These are phyloP conservation scores for Diarsia brunnea DNA, from an alignment of 2,888 invertebrate species.

Conservation along the genomic window DNA sequence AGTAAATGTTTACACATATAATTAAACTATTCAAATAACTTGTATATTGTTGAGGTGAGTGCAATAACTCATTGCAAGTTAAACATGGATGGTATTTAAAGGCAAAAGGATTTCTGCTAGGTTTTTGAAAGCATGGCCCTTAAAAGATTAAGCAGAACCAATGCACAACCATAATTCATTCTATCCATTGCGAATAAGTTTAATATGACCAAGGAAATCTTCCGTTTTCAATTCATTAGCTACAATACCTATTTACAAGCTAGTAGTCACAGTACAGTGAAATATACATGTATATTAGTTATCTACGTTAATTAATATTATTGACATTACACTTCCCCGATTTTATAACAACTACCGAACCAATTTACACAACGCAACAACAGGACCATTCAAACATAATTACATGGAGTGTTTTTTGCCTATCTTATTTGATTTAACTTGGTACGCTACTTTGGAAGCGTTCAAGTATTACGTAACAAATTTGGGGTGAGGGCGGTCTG, in stretches of 20 bases:
- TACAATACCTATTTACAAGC: constrained; percentile 4
- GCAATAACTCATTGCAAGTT: neutral
- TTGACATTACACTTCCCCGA: constrained; percentile 52
- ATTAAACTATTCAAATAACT: constrained; percentile 4
- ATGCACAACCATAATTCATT: constrained; percentile 10
- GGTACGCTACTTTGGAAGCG: too few relatives aligned
- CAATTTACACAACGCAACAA: constrained; percentile 41
- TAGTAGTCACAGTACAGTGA: constrained; percentile 24
- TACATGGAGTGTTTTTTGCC: neutral
- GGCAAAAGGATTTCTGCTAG: neutral
- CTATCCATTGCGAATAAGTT: constrained; percentile 2
- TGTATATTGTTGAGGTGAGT: constrained; percentile 2
- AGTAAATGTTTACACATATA: constrained; percentile 26
- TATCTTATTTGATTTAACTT: neutral
- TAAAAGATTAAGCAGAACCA: neutral
- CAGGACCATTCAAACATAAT: constrained; percentile 8
- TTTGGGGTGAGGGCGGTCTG: too few relatives aligned
- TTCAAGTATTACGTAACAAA: too few relatives aligned
- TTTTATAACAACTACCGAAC: constrained; percentile 32
- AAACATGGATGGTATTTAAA: neutral
- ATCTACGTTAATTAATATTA: constrained; percentile 39
- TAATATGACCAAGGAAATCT: neutral
- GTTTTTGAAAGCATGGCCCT: neutral
- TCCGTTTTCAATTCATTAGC: neutral
- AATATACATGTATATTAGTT: constrained; percentile 47